phyloP scores from a whole-genome alignment of 2,797 vertebrate genomes.

The Novumbra hubbsi region DNA sequence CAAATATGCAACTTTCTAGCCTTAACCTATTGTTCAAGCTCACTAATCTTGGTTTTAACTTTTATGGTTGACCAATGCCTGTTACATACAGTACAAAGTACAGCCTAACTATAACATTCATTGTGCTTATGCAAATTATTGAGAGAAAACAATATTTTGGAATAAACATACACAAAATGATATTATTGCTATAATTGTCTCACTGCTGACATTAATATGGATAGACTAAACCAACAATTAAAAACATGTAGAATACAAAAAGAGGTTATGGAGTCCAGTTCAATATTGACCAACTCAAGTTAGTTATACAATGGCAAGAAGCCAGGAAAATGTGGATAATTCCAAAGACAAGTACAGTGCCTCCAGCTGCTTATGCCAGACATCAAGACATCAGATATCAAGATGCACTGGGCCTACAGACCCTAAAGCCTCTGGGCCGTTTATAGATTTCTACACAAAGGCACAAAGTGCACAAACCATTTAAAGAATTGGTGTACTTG shows the following conservation, averaged over 20 bases:
- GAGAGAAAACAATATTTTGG: neutral
- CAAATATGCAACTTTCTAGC: conserved; percentile 1
- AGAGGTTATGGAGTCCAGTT: conserved; percentile 23
- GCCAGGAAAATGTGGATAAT: conserved; percentile 43
- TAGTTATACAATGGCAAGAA: conserved; percentile 32
- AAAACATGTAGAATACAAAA: conserved; percentile 2
- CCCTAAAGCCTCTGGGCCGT: conserved; percentile 14
- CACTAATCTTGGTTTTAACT: neutral
- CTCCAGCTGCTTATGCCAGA: conserved; percentile 48
- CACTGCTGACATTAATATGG: conserved; percentile 4
- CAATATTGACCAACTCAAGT: conserved; percentile 37
- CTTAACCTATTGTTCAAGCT: neutral
- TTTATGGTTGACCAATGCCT: neutral
- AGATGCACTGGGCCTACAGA: conserved; percentile 31
- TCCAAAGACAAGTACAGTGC: conserved; percentile 38
- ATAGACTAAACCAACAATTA: conserved; percentile 1
- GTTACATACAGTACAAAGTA: neutral
- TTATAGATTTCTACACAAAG: conserved; percentile 17
- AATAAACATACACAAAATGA: neutral
- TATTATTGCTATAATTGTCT: neutral
- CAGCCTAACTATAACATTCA: neutral
- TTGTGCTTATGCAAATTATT: neutral
- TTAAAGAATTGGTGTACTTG: conserved; percentile 6
- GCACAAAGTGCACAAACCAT: conserved; percentile 13
- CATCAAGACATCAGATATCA: no score